Evolutionary conservation across 1,140 invertebrate genomes (phyloP).

Genomic region (Pogonomyrmex californicus): DNA sequence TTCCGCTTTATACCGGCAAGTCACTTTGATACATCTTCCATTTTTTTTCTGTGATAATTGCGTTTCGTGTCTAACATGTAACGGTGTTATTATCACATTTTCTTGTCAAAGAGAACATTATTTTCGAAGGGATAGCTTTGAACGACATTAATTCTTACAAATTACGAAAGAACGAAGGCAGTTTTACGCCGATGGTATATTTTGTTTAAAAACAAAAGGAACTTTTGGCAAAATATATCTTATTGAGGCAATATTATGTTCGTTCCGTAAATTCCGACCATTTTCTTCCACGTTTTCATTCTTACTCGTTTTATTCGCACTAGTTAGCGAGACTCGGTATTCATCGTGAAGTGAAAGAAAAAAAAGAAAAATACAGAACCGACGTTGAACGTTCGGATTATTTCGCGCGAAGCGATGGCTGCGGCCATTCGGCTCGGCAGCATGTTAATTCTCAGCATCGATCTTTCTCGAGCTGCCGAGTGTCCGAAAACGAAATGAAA

Average conservation of each 20-base stretch:
- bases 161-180: neutral
- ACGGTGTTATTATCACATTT: neutral
- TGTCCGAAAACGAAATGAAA: slow-evolving; percentile 54
- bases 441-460: slow-evolving; percentile 56
- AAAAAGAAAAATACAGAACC: neutral
- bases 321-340: neutral
- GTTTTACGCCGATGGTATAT: neutral
- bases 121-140: neutral
- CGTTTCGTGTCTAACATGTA: neutral
- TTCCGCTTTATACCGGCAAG: slow-evolving; percentile 28
- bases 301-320: neutral
- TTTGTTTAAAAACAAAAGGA: neutral
- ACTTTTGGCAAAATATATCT: neutral
- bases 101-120: neutral
- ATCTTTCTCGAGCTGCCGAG: slow-evolving; percentile 27
- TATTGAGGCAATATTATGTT: neutral
- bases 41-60: neutral
- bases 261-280: neutral
- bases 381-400: slow-evolving; percentile 29
- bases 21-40: neutral
- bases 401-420: slow-evolving; percentile 35
- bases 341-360: slow-evolving; percentile 4
- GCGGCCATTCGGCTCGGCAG: slow-evolving; percentile 23
- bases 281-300: neutral
- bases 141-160: neutral